Evolutionary conservation across 2,113 vertebrate genomes (phyloP).

Genomic region (Tetraodon nigroviridis): DNA sequence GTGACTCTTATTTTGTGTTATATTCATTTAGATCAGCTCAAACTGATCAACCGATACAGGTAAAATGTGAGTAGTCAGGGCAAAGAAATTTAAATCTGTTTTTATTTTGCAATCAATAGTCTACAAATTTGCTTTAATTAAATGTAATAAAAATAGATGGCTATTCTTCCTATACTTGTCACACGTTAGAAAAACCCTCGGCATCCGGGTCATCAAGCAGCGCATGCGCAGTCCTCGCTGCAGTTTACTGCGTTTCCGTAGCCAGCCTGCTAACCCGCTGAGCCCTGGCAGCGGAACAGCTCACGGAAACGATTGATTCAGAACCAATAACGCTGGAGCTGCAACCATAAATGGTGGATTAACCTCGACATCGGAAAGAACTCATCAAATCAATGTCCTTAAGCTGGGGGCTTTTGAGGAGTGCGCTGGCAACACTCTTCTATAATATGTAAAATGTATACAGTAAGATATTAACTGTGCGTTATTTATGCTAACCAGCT

Average conservation of each 20-base stretch:
- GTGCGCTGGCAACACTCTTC: conserved; percentile 52
- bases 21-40: not conserved
- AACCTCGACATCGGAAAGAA: conserved; percentile 19
- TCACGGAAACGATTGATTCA: conserved; percentile 49
- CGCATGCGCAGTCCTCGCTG: conserved; percentile 69
- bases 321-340: conserved; percentile 43
- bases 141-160: too few species aligned
- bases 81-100: too few species aligned
- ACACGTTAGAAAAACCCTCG: not conserved
- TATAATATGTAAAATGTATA: conserved; percentile 66
- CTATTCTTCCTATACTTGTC: too few species aligned
- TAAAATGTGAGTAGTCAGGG: not conserved
- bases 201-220: conserved; percentile 63
- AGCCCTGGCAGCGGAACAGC: conserved; percentile 49
- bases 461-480: conserved; percentile 60
- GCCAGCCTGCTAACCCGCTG: conserved; percentile 59
- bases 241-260: conserved; percentile 73
- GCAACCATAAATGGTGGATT: conserved; percentile 54
- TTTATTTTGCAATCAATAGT: too few species aligned
- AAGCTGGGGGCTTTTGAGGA: conserved; percentile 40
- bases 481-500: conserved; percentile 65
- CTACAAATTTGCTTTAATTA: too few species aligned
- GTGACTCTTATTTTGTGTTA: not conserved
- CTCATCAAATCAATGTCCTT: conserved; percentile 22
- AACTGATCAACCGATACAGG: not conserved